A percentile compares a stretch with the other conserved stretches of the same genome.
Evolutionary conservation across 2,797 vertebrate genomes (phyloP).

Genomic region (Pelochelys cantorii): DNA sequence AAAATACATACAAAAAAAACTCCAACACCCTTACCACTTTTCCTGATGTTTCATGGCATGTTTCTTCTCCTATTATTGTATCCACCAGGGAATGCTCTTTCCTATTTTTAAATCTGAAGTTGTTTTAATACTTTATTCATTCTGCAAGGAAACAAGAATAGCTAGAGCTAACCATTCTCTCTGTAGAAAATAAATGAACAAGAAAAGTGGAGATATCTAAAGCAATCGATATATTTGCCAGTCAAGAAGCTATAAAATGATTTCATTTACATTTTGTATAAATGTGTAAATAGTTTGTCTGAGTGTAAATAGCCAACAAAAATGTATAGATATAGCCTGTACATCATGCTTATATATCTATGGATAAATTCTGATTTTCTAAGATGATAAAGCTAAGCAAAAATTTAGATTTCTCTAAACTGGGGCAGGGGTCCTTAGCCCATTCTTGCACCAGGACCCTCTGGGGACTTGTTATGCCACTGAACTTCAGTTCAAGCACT

Average conservation of each 20-base stretch:
- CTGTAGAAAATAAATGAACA: neutral
- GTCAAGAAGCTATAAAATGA: too few species aligned
- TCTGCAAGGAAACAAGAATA: neutral
- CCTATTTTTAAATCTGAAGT: neutral
- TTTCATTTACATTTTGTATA: neutral
- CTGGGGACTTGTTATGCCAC: neutral
- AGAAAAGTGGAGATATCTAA: neutral
- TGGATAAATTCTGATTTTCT: neutral
- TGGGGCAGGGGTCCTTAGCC: rapidly evolving
- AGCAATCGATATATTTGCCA: too few species aligned
- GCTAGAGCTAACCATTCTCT: neutral
- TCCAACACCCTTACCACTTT: neutral
- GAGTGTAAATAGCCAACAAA: neutral
- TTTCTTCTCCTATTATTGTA: neutral
- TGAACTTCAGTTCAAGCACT: neutral
- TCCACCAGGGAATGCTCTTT: neutral
- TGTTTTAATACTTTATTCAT: neutral
- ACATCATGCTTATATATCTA: neutral
- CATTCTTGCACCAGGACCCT: neutral
- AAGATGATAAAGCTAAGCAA: neutral
- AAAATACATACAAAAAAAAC: neutral
- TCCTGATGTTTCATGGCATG: neutral
- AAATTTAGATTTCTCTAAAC: neutral
- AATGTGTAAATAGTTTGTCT: neutral
- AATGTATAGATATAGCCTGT: neutral